These are phyloP conservation scores for Cetoscarus ocellatus DNA, from an alignment of 2,797 vertebrate genomes.

Conservation along the genomic window DNA sequence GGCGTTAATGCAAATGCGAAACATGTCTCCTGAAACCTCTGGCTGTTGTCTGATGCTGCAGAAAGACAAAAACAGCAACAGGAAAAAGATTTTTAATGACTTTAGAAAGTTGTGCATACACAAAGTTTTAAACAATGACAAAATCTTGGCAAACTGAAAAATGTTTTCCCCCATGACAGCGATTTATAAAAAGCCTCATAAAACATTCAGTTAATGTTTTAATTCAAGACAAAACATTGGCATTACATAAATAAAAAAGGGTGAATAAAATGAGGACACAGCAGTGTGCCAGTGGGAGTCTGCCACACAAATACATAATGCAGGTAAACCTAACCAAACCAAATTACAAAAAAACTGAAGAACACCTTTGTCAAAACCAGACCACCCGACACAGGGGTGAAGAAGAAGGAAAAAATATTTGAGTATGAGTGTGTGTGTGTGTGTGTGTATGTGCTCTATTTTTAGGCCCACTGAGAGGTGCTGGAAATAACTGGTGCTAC, in stretches of 20 bases:
- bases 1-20: slow-evolving; percentile 98
- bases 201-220: not conserved
- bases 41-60: slow-evolving; percentile 96
- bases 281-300: not conserved
- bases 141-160: not conserved
- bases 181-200: not conserved
- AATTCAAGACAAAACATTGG: not conserved
- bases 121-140: not conserved
- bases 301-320: slow-evolving; percentile 12
- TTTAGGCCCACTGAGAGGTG: slow-evolving; percentile 65
- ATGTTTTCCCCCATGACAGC: not conserved
- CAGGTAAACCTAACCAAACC: not conserved
- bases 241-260: not conserved
- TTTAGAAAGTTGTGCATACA: not conserved
- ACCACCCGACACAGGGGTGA: slow-evolving; percentile 48
- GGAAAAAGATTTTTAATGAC: slow-evolving; percentile 16
- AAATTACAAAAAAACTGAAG: slow-evolving; percentile 32
- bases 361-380: slow-evolving; percentile 57
- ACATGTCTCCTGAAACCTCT: slow-evolving; percentile 99
- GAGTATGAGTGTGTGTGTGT: slow-evolving; percentile 8
- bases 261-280: not conserved
- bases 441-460: slow-evolving; percentile 52
- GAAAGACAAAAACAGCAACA: slow-evolving; percentile 17
- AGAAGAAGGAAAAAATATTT: slow-evolving; percentile 14
- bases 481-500: slow-evolving; percentile 62